Base-by-base conservation (phyloP, 2,113 vertebrate species). In the Clarias gariepinus region DNA sequence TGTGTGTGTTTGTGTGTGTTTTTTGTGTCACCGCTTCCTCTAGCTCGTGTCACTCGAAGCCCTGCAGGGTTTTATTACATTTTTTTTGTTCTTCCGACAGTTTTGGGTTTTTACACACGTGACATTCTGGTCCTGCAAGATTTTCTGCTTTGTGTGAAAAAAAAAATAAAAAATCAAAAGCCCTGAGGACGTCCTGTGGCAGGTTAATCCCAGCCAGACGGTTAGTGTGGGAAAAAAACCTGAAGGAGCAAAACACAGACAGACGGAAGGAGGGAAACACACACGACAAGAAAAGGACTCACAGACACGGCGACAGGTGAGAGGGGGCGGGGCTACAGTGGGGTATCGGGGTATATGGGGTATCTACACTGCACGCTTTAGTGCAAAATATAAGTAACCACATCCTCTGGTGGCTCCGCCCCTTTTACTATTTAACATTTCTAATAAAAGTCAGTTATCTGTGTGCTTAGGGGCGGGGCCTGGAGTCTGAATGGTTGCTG, bases 21-120 rank as follows among this genome's bases (percentile, higher is more conserved):
- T 71, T 12, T n/a, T 85, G 18, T 76, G 78, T 77, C 47, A 57
- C 57, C 12, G 52, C 68, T 86, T 88, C 25, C 52, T 83, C 13
- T 28, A 52, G 28, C 64, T 19, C n/a, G 16, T 58, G 21, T 73
- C 66, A 88, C 36, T 58, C 18, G 55, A 80, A 61, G 78, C 36
- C 33, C 47, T 82, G 78, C 63, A 64, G 63, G 63, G 2, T 21
- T 68, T 68, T 28, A 66, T 52, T 82, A 16, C 0, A 1, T 19
- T 19, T 28, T 52, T 68, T 28, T 81, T 21, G 15, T 23, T n/a
- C 19, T 64, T 82, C 61, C 19, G 21, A 4, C 13, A 52, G 6
- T 28, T 64, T 28, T 30, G 23, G 7, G 6, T 58, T 28, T 79
- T 58, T 47, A 76, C 9, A 52, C 23, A 52, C 25, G 53, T 30